phyloP scores from a whole-genome alignment of 2,888 invertebrate species.

The Andrena trimmerana region DNA sequence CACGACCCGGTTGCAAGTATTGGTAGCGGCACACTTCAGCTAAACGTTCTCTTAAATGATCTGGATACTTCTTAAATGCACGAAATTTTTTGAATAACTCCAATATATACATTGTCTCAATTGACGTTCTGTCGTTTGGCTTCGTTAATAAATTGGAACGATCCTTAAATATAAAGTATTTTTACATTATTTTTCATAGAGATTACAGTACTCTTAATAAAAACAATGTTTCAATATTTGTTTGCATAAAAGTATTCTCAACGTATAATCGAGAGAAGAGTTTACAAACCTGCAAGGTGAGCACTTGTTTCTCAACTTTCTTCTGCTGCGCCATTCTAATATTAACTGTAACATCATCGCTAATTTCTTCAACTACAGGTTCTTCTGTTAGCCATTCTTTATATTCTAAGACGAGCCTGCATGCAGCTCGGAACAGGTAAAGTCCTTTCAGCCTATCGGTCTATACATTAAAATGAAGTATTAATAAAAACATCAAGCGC shows the following conservation, averaged over 20 bases:
- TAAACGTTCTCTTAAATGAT: slow-evolving; percentile 88
- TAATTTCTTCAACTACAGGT: slow-evolving; percentile 63
- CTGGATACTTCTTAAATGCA: slow-evolving; percentile 75
- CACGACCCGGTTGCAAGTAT: slow-evolving; percentile 87
- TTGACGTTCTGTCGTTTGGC: slow-evolving; percentile 64
- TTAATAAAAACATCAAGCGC: not conserved
- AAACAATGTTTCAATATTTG: not conserved
- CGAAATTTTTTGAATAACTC: slow-evolving; percentile 72
- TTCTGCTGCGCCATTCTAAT: slow-evolving; percentile 68
- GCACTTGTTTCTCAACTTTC: slow-evolving; percentile 68
- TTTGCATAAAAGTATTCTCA: not conserved
- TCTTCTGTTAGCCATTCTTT: slow-evolving; percentile 76
- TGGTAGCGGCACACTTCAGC: slow-evolving; percentile 88
- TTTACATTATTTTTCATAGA: not conserved
- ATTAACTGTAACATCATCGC: slow-evolving; percentile 69
- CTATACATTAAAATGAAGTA: slow-evolving; percentile 26
- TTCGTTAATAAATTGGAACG: slow-evolving; percentile 75
- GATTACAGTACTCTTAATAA: not conserved
- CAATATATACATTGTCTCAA: slow-evolving; percentile 69
- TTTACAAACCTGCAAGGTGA: slow-evolving; percentile 70
- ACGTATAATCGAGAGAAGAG: not conserved
- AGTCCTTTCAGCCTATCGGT: slow-evolving; percentile 72
- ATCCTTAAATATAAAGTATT: slow-evolving; percentile 72
- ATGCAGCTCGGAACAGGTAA: slow-evolving; percentile 75
- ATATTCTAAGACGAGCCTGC: slow-evolving; percentile 77